These are phyloP conservation scores for Biston betularia DNA, from an alignment of 2,888 invertebrate species.

Conservation along the genomic window DNA sequence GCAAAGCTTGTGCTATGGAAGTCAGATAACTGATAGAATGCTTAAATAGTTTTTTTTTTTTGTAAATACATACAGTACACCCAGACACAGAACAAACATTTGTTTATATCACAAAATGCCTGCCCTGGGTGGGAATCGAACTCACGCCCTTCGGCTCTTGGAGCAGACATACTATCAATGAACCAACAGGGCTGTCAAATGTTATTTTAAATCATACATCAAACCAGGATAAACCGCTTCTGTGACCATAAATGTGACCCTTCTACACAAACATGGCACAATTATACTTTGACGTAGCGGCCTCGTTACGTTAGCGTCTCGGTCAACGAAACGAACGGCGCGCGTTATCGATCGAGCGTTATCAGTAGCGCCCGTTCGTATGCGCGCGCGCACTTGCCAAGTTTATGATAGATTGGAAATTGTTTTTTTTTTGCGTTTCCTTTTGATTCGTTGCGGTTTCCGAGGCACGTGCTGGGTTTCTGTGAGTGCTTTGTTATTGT, in stretches of 20 bases:
- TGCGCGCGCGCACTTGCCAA: constrained; percentile 39
- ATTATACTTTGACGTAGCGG: constrained; percentile 49
- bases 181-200: no score
- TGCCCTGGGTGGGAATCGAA: no score
- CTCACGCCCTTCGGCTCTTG: no score
- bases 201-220: no score
- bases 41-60: no score
- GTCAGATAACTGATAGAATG: no score
- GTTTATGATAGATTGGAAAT: constrained; percentile 19
- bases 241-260: constrained; percentile 3
- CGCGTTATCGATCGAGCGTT: constrained; percentile 55
- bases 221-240: neutral
- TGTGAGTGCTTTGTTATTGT: neutral
- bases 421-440: neutral
- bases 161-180: no score
- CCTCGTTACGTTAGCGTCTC: constrained; percentile 49
- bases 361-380: constrained; percentile 50
- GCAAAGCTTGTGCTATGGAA: no score
- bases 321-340: constrained; percentile 58
- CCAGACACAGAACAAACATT: no score
- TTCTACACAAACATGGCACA: constrained; percentile 1
- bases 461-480: neutral
- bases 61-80: no score
- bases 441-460: neutral
- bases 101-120: no score